Percentiles rank a stretch among this genome's conserved stretches.
Evolutionary conservation across 2,113 vertebrate genomes (phyloP).

Genomic region (Lagopus muta): DNA sequence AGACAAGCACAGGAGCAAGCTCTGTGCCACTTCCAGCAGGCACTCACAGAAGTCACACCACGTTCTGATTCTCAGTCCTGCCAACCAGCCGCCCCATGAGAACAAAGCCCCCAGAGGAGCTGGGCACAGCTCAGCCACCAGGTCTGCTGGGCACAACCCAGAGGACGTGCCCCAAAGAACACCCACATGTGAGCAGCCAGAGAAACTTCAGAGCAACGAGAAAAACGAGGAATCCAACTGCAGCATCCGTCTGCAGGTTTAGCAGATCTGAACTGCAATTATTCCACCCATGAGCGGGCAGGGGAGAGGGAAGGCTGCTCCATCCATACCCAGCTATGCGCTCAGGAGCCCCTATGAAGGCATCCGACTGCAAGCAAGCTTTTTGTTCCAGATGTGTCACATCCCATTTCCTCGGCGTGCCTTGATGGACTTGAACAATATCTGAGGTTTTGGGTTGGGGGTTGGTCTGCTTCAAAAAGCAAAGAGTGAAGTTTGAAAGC

Average conservation of each 20-base stretch:
- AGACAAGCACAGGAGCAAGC: background rate
- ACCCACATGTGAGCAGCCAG: rapidly evolving
- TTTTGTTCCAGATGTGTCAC: slow-evolving; percentile 35
- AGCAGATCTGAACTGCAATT: background rate
- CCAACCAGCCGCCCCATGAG: rapidly evolving
- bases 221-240: background rate
- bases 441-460: background rate
- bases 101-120: background rate
- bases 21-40: background rate
- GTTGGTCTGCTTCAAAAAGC: background rate
- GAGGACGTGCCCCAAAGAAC: background rate
- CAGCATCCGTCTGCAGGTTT: rapidly evolving
- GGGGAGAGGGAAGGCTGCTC: background rate
- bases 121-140: background rate
- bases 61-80: background rate
- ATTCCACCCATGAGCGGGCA: rapidly evolving
- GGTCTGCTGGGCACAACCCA: background rate
- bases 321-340: background rate
- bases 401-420: background rate
- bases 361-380: background rate
- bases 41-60: background rate
- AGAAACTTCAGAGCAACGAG: background rate
- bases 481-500: slow-evolving; percentile 32
- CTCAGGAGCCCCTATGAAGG: background rate
- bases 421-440: background rate